These are phyloP conservation scores for Serranus cabrilla DNA, from an alignment of 2,797 vertebrate genomes.

Conservation along the genomic window DNA sequence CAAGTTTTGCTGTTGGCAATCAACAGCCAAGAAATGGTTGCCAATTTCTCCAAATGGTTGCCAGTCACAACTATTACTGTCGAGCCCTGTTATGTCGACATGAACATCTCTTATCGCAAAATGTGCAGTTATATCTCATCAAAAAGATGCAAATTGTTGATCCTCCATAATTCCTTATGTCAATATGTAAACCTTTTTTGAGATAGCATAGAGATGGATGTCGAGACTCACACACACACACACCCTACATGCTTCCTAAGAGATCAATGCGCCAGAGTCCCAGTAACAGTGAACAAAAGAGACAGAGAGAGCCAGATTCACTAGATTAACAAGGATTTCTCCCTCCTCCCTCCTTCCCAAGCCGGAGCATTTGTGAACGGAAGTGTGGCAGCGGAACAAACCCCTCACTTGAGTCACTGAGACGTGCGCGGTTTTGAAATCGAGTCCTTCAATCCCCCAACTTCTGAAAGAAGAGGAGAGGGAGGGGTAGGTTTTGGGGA, in stretches of 20 bases:
- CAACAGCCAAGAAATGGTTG: no score
- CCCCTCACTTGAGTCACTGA: conserved; percentile 84
- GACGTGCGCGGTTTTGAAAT: conserved; percentile 86
- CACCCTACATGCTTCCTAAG: conserved; percentile 36
- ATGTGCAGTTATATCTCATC: neutral
- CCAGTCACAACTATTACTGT: no score
- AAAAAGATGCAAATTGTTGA: conserved; percentile 18
- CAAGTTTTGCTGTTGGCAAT: no score
- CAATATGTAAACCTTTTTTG: conserved; percentile 5
- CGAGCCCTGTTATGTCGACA: neutral
- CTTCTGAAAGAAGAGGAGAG: conserved; percentile 56
- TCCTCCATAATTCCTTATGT: neutral
- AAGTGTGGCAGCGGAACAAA: conserved; percentile 88
- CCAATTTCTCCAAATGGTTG: no score
- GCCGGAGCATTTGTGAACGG: conserved; percentile 80
- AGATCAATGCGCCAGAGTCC: conserved; percentile 63
- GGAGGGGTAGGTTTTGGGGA: conserved; percentile 36
- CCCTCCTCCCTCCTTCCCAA: conserved; percentile 65
- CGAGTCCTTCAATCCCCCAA: conserved; percentile 81
- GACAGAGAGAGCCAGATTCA: conserved; percentile 73
- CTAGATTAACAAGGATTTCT: conserved; percentile 85
- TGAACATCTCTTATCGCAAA: neutral
- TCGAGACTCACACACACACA: conserved; percentile 9
- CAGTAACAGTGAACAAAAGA: conserved; percentile 78
- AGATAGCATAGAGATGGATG: neutral